A percentile compares a stretch with the other conserved stretches of the same genome.
Conservation (phyloP, 2,888 invertebrate genomes). For the Dryocosmus kuriphilus region DNA sequence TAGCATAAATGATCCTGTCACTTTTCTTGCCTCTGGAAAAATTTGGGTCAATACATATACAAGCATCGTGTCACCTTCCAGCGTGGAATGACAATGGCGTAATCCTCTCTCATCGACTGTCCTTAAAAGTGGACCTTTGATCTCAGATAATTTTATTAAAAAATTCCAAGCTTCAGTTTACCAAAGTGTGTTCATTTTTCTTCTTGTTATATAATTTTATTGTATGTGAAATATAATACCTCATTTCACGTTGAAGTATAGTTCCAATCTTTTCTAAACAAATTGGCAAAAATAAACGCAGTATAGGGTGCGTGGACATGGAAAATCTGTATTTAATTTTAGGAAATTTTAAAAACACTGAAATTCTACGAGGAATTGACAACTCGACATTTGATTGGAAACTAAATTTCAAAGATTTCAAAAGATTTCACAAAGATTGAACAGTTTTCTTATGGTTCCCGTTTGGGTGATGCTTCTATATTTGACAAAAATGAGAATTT, state of each 20-base stretch:
- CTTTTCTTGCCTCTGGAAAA: neutral
- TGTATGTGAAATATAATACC: neutral
- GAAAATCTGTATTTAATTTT: too few species aligned
- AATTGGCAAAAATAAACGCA: too few species aligned
- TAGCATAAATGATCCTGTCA: neutral
- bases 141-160: conserved; percentile 25
- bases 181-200: neutral
- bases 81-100: neutral
- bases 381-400: too few species aligned
- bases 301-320: too few species aligned
- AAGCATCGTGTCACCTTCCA: neutral
- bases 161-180: conserved; percentile 13
- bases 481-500: too few species aligned
- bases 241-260: neutral
- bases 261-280: too few species aligned
- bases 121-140: conserved; percentile 22
- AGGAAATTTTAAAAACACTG: too few species aligned
- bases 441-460: too few species aligned
- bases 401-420: too few species aligned
- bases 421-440: too few species aligned
- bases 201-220: neutral
- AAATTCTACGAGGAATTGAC: too few species aligned
- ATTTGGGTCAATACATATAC: conserved; percentile 6
- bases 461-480: too few species aligned
- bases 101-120: conserved; percentile 5